These are phyloP conservation scores for Pseudocheirus occidentalis DNA, from an alignment of 2,797 vertebrate species.

Conservation along the genomic window DNA sequence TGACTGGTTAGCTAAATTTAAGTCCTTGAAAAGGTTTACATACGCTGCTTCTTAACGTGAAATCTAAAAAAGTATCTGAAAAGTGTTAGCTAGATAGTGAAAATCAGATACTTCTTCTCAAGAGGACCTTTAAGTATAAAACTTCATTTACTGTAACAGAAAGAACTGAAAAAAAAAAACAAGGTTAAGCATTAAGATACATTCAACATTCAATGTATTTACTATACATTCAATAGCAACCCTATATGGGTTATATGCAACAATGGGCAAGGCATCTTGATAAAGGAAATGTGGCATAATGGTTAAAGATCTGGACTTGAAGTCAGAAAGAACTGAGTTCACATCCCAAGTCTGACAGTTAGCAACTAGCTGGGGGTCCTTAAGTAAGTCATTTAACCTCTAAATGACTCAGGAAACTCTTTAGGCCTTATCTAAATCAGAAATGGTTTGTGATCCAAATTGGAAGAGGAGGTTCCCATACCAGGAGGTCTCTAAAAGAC, in stretches of 20 bases:
- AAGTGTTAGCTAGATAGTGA: constrained; percentile 29
- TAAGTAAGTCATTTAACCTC: not conserved
- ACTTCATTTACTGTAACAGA: constrained; percentile 52
- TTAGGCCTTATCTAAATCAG: not conserved
- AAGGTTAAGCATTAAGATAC: not conserved
- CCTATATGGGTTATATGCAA: no score
- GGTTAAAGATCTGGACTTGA: not conserved
- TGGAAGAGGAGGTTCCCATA: not conserved
- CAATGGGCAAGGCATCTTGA: not conserved
- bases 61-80: constrained; percentile 41
- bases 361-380: not conserved
- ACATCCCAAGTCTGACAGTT: not conserved
- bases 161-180: constrained; percentile 36
- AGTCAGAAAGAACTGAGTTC: not conserved
- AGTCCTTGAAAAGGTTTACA: constrained; percentile 46
- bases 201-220: not conserved
- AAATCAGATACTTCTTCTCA: constrained; percentile 11
- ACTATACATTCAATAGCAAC: not conserved
- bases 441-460: not conserved
- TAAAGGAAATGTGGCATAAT: not conserved
- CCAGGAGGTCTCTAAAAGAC: not conserved
- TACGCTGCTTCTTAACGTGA: constrained; percentile 40
- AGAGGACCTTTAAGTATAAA: constrained; percentile 19
- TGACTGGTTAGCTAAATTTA: constrained; percentile 47
- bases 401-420: not conserved